Conservation (phyloP, 2,888 invertebrate species). For the Boloria euphrosyne region DNA sequence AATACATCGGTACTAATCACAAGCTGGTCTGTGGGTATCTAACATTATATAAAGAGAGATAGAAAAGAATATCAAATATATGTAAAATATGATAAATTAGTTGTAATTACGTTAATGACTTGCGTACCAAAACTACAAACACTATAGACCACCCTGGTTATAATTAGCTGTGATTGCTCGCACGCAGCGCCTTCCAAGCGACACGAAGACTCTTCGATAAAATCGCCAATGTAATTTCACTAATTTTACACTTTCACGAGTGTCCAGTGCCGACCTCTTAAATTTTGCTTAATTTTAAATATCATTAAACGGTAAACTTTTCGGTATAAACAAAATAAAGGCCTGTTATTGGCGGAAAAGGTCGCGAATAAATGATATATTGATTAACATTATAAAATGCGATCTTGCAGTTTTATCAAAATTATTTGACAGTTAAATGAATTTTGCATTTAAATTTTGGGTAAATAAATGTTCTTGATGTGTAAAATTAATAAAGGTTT, state of each 20-base stretch:
- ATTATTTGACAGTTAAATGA: not conserved
- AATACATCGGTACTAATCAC: too few relatives aligned
- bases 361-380: not conserved
- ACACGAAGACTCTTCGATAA: slow-evolving; percentile 48
- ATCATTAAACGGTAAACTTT: slow-evolving; percentile 38
- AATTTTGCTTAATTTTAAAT: slow-evolving; percentile 49
- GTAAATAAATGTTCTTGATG: too few relatives aligned
- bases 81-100: slow-evolving; percentile 23
- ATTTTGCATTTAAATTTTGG: not conserved
- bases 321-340: slow-evolving; percentile 11
- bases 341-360: not conserved
- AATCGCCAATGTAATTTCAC: slow-evolving; percentile 49
- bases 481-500: too few relatives aligned
- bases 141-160: slow-evolving; percentile 37
- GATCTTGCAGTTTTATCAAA: slow-evolving; percentile 1
- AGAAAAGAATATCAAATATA: slow-evolving; percentile 3
- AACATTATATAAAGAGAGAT: too few relatives aligned
- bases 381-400: not conserved
- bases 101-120: slow-evolving; percentile 16
- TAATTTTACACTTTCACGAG: slow-evolving; percentile 52
- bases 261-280: slow-evolving; percentile 41
- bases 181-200: slow-evolving; percentile 34
- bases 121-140: slow-evolving; percentile 24
- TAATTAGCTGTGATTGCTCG: slow-evolving; percentile 36
- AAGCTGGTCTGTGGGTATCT: too few relatives aligned